Evolutionary conservation across 23 tunicate species (phyloP).

Genomic region (Clavelina lepadiformis): DNA sequence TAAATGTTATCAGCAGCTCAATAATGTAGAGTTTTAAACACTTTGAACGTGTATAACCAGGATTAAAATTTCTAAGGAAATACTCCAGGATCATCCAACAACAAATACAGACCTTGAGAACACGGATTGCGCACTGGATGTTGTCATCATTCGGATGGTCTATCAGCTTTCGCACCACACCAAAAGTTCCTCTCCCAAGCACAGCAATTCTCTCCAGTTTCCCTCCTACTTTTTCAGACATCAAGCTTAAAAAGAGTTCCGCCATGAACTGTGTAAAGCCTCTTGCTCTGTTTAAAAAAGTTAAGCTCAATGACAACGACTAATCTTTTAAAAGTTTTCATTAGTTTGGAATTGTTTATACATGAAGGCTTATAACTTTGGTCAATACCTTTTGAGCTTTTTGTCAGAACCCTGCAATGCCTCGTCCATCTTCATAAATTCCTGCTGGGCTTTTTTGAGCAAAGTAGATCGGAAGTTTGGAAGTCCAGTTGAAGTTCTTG

Average conservation of each 20-base stretch:
- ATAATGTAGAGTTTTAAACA: no score
- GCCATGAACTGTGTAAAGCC: constrained; percentile 47
- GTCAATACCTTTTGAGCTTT: constrained; percentile 14
- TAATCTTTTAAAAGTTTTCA: no score
- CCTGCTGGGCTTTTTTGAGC: constrained; percentile 47
- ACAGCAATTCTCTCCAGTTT: constrained; percentile 16
- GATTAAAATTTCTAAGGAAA: no score
- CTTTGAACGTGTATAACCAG: no score
- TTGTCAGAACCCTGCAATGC: constrained; percentile 6
- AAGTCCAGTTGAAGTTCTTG: constrained; percentile 25
- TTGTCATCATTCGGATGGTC: constrained; percentile 39
- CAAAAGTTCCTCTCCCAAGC: constrained; percentile 40
- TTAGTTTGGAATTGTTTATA: no score
- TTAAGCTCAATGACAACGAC: no score
- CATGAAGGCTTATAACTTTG: constrained; percentile 21
- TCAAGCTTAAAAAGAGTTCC: constrained; percentile 39
- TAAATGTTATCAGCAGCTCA: no score
- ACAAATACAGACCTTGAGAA: constrained; percentile 42
- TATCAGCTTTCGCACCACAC: constrained; percentile 37
- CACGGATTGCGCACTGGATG: constrained; percentile 46
- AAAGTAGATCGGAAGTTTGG: constrained; percentile 38
- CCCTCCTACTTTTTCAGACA: constrained; percentile 5
- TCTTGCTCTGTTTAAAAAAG: constrained; percentile 30
- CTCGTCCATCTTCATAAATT: constrained; percentile 50
- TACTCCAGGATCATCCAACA: no score